Evolutionary conservation across 1,140 invertebrate genomes (phyloP).

Genomic region (Zophobas morio): DNA sequence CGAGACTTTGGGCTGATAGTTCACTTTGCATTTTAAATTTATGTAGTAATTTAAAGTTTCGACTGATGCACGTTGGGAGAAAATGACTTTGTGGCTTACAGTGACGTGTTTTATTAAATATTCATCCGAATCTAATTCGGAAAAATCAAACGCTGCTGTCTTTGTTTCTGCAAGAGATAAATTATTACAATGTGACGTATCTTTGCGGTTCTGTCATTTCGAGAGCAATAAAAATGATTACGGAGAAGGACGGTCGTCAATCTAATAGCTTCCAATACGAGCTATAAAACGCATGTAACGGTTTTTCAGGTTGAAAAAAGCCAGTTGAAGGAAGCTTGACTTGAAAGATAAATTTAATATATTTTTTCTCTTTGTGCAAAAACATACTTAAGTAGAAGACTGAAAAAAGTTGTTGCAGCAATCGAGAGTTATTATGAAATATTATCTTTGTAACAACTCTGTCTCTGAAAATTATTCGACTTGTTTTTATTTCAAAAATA

Average conservation of each 20-base stretch:
- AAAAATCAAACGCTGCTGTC: neutral
- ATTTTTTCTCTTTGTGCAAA: slow-evolving; percentile 2
- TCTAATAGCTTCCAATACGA: slow-evolving; percentile 34
- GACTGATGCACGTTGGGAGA: neutral
- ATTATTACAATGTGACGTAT: slow-evolving; percentile 23
- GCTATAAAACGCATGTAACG: slow-evolving; percentile 35
- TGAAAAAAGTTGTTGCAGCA: slow-evolving; percentile 1
- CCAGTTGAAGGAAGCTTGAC: neutral
- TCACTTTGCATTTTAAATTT: slow-evolving; percentile 48
- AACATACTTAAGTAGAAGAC: slow-evolving; percentile 4
- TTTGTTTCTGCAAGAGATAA: neutral
- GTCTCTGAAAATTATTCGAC: neutral
- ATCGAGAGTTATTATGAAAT: slow-evolving; percentile 10
- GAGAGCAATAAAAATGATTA: slow-evolving; percentile 24
- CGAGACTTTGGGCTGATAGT: slow-evolving; percentile 18
- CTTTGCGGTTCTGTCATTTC: slow-evolving; percentile 8
- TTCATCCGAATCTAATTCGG: neutral
- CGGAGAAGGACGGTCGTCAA: slow-evolving; percentile 12
- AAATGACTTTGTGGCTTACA: neutral
- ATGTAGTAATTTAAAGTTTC: slow-evolving; percentile 42
- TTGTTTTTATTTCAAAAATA: neutral
- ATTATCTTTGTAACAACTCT: neutral
- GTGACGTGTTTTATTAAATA: slow-evolving; percentile 4
- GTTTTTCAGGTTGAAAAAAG: slow-evolving; percentile 25
- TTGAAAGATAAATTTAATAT: slow-evolving; percentile 17